Evolutionary conservation across 35 echinoderm and acorn worm species (phyloP), one percentile per base, ranked within the genome.

Genomic region (Anneissia japonica): DNA sequence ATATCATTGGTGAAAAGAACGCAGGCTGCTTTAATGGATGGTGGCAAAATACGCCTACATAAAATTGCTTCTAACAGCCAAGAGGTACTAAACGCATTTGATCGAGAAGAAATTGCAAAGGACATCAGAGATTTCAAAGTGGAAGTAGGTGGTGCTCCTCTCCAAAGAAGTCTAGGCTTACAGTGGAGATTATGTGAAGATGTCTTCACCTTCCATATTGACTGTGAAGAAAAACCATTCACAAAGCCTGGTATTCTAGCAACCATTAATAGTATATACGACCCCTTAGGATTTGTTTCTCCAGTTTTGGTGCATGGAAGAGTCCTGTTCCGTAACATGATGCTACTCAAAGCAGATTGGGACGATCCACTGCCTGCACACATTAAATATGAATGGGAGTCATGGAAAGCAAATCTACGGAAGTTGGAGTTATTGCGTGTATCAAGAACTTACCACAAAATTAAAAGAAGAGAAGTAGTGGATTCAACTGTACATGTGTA

Each of bases 401-500:
- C 46, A n/a, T 90, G 88, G 88, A 77, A 31, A 19, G n/a, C 41
- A 12, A 76, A 37, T 4, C 38, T 90, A 30, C 77, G 32, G 14
- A 0, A 34, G 3, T 81, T 88, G 28, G 41, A 88, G 37, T 31
- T 72, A 0, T 0, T 88, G 21, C 55, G 31, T 9, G 28, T 88
- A 79, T 34, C 86, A 39, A 51, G 86, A 35, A 56, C 76, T 19
- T 64, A 81, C n/a, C 35, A 73, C 23, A 21, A 76, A 80, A 12
- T 51, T 21, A 19, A 23, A 26, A 37, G 35, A 0, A 46, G 55
- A 35, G 32, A 83, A 83, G 26, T 86, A 95, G 55, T 35, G n/a
- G n/a, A n/a, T n/a, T n/a, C n/a, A n/a, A n/a, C n/a, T n/a, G n/a
- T 88, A 0, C 72, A 55, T 55, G 21, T 88, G 3, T 95, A 86